Evolutionary conservation across 1,140 invertebrate species (phyloP), one percentile per base, ranked within the genome.

Genomic region (Heliconius hewitsoni): DNA sequence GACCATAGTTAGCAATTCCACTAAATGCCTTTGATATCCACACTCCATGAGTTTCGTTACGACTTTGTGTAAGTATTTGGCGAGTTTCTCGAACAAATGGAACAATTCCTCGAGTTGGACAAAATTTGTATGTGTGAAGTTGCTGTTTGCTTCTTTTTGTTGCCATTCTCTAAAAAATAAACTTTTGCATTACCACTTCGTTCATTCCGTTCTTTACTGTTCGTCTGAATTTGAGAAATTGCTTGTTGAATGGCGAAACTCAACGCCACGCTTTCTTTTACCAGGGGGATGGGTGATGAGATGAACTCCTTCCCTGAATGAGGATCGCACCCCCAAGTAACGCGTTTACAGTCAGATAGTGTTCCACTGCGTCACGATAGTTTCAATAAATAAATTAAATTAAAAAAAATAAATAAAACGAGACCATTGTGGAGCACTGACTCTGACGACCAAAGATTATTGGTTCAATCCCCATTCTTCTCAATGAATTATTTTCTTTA

Each of bases 21-120:
- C 90, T 23, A 95, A 81, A 83, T 95, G 94, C 1, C 93, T 85
- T 79, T 95, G 94, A 80, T 95, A 95, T 0, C 94, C 94, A 76
- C 91, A 93, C 70, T 95, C 94, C 87, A 91, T 92, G 1, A 95
- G 83, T 39, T 90, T 89, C 0, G 88, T 92, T 0, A 94, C 85
- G 8, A 93, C 93, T 83, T 95, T 95, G 82, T 95, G 92, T 5
- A 95, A 76, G 78, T 94, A 92, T 79, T 93, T 94, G 1, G 94
- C 88, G 3, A 95, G 80, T 83, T 94, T 95, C 76, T 94, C 92
- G 77, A 95, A 95, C 27, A 92, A 78, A 81, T 94, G 87, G 81
- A 91, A 95, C 27, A 94, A 80, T 81, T 95, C 94, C 34, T 92
- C 83, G 0, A 95, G 83, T 74, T 94, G 91, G 0, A 78, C 50